Evolutionary conservation across 2,797 vertebrate species (phyloP), one percentile per base, ranked within the genome.

Genomic region (Xenentodon cancila): DNA sequence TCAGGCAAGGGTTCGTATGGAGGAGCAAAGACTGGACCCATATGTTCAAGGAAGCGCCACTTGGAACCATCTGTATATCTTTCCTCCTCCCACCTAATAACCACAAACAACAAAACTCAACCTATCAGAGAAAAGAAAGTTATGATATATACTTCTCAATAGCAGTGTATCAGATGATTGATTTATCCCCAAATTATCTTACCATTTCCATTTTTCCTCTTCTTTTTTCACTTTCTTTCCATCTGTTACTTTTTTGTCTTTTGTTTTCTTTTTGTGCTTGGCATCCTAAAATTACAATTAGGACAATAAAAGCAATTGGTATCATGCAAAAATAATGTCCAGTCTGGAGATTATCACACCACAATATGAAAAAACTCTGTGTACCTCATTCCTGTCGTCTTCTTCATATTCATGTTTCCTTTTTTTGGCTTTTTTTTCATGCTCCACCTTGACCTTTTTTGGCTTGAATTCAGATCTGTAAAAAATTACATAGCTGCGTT

Each of bases 121-220:
- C 12, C 12, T 9, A 0, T 56, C 7, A 52, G 42, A 63, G 34
- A 57, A 55, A 51, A 43, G 12, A 66, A 47, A 49, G 30, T 37
- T 32, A 45, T 7, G 18, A 15, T 5, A 53, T 53, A 20, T 49
- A 9, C n/a, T 61, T 21, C 20, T 56, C 15, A 54, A 22, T 9
- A 19, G 49, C 37, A 53, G 17, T 8, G 21, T 46, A 20, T 64
- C 48, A 51, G 18, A 7, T 43, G 6, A 59, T 63, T 60, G 40
- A 30, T 59, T 71, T 53, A 1, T 51, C 15, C 12, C 2, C 34
- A 30, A 44, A 53, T 42, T 6, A 53, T 59, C 81, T 84, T 42
- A 97, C 96, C 96, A 97, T 95, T 98, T 97, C 97, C 97, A 99
- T 80, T 98, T 99, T 69, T 99, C 95, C 46, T 98, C 96, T 61